Percentiles rank a stretch among this genome's conserved stretches.
Conservation (phyloP, 2,113 vertebrate species). For the Pogonocichla stellata region DNA sequence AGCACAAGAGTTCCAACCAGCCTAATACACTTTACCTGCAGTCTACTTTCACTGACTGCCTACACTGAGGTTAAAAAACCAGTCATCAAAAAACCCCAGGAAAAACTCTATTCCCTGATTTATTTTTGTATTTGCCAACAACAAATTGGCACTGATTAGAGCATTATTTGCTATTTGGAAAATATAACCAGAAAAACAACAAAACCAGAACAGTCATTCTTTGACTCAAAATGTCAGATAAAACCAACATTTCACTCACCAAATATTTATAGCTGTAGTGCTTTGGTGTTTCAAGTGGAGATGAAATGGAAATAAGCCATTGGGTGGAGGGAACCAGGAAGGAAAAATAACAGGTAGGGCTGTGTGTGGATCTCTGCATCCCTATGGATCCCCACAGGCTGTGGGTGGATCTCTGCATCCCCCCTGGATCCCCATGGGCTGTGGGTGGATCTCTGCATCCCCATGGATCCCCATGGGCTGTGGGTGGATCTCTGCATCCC, state of each 20-base stretch:
- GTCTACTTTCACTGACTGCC: background rate
- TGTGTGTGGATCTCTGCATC: too few relatives aligned
- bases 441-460: too few relatives aligned
- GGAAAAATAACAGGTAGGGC: background rate
- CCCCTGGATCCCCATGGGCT: too few relatives aligned
- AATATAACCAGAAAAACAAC: background rate
- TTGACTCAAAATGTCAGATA: background rate
- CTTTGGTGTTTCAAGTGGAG: background rate
- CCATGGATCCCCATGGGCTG: background rate
- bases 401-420: too few relatives aligned
- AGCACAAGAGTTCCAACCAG: background rate
- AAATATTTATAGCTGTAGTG: background rate
- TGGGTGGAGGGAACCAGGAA: background rate
- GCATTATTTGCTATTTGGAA: background rate
- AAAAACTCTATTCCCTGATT: background rate
- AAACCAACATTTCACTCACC: conserved; percentile 5
- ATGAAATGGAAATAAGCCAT: background rate
- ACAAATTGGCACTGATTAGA: background rate
- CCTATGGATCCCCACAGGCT: too few relatives aligned
- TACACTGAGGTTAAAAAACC: background rate
- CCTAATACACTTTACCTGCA: background rate
- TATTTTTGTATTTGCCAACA: background rate
- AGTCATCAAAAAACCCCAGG: background rate
- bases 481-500: background rate
- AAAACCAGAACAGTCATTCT: background rate